These are phyloP conservation scores for Deroptyus accipitrinus DNA, from an alignment of 2,113 vertebrate species.

Conservation along the genomic window DNA sequence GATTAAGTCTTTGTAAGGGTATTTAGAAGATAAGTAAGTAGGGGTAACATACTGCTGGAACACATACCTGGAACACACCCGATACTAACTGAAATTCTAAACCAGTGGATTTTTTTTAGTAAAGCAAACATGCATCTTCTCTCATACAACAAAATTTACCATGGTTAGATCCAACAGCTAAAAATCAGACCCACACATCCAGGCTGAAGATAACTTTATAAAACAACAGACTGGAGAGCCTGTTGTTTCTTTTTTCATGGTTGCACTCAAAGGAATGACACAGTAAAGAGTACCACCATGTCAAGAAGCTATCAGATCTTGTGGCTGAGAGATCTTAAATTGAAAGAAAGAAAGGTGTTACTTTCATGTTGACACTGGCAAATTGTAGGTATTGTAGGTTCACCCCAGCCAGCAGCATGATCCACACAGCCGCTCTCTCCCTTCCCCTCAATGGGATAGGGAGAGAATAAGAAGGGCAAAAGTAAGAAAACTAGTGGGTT, in stretches of 20 bases:
- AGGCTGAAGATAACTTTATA: not conserved
- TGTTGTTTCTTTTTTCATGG: not conserved
- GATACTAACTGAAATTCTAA: not conserved
- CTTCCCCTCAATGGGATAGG: not conserved
- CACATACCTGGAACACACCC: not conserved
- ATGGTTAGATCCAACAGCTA: not conserved
- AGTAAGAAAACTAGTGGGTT: not conserved
- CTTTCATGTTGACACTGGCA: not conserved
- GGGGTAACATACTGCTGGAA: not conserved
- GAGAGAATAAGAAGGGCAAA: not conserved
- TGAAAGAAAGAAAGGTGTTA: not conserved
- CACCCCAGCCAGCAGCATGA: not conserved
- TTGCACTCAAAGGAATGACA: not conserved
- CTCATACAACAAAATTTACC: not conserved
- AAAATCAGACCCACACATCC: not conserved
- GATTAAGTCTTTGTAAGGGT: not conserved
- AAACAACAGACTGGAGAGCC: not conserved
- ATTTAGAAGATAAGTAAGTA: not conserved
- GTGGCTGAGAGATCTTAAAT: not conserved
- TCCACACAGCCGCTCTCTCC: accelerated
- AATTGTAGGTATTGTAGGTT: not conserved
- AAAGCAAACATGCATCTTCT: not conserved
- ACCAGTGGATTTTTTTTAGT: not conserved
- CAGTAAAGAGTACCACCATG: not conserved
- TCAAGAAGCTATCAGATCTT: not conserved